Evolutionary conservation across 2,113 vertebrate genomes (phyloP).

Genomic region (Stigmatopora nigra): DNA sequence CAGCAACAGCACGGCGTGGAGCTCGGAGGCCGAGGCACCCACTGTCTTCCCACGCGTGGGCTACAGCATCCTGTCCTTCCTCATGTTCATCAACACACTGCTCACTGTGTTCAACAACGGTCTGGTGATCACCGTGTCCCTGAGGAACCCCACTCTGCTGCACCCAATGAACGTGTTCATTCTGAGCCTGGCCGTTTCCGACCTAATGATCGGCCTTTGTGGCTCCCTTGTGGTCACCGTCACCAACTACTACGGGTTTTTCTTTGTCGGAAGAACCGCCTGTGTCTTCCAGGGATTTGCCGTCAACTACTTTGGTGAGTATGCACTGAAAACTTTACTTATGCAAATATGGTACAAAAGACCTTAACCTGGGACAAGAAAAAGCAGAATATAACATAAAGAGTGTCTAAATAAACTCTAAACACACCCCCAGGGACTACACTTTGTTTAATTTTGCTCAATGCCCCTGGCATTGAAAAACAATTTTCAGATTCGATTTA

Average conservation of each 20-base stretch:
- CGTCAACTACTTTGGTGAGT: conserved; percentile 62
- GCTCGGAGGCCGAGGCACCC: conserved; percentile 18
- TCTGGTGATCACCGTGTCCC: conserved; percentile 50
- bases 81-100: conserved; percentile 62
- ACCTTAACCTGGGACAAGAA: too few species aligned
- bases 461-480: too few species aligned
- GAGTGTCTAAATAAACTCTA: too few species aligned
- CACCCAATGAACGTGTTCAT: conserved; percentile 61
- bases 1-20: conserved; percentile 32
- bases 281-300: conserved; percentile 65
- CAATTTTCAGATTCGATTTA: too few species aligned
- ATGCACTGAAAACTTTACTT: neutral
- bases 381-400: too few species aligned
- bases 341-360: too few species aligned
- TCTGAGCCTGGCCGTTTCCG: conserved; percentile 58
- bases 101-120: conserved; percentile 63
- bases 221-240: conserved; percentile 59
- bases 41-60: conserved; percentile 56
- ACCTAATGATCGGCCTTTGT: conserved; percentile 61
- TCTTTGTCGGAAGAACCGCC: conserved; percentile 56
- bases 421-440: too few species aligned
- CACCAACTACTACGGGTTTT: conserved; percentile 62
- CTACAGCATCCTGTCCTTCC: conserved; percentile 63
- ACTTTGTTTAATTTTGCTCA: too few species aligned
- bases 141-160: conserved; percentile 57